These are phyloP conservation scores for Phalacrocorax aristotelis DNA, from an alignment of 2,113 vertebrate genomes.

Conservation along the genomic window DNA sequence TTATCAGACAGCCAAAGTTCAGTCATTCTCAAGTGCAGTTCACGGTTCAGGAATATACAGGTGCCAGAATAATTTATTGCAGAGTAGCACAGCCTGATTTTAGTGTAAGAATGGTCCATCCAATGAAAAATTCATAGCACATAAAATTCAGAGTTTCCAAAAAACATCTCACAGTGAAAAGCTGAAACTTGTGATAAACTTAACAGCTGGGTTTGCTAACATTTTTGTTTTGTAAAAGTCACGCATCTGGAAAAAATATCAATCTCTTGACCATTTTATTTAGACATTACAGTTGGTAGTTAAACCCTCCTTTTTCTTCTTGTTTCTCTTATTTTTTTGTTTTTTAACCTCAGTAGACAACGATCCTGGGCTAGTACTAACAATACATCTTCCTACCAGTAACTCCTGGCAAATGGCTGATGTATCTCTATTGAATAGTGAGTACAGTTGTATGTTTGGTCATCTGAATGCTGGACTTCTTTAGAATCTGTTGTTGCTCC, in stretches of 20 bases:
- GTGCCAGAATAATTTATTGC: conserved; percentile 3
- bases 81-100: not conserved
- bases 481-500: not conserved
- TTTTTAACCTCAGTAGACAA: not conserved
- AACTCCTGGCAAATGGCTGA: not conserved
- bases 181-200: not conserved
- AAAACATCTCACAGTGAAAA: not conserved
- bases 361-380: not conserved
- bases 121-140: not conserved
- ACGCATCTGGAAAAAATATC: not conserved
- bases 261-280: not conserved
- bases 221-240: not conserved
- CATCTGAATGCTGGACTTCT: not conserved
- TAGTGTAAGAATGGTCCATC: not conserved
- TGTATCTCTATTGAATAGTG: not conserved
- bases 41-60: not conserved
- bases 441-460: not conserved
- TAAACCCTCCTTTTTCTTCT: not conserved
- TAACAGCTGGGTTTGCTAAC: not conserved
- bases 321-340: not conserved
- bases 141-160: not conserved
- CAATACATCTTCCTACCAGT: not conserved
- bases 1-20: conserved; percentile 53
- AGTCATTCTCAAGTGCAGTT: conserved; percentile 1
- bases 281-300: not conserved